Evolutionary conservation across 2,113 vertebrate genomes (phyloP).

Genomic region (Prietella phreatophila): DNA sequence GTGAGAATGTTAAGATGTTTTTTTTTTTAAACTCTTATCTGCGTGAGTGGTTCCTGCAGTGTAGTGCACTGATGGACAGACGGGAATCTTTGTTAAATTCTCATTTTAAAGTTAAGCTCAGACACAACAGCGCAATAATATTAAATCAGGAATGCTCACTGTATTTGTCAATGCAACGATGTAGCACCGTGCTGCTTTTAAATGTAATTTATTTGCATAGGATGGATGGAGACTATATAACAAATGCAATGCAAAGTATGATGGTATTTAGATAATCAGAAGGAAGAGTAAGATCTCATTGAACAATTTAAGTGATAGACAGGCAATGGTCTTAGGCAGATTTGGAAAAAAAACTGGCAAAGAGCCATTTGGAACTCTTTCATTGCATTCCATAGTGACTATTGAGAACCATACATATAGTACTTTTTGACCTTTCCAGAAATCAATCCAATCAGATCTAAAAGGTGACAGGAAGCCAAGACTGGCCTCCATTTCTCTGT

Average conservation of each 20-base stretch:
- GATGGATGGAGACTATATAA: neutral
- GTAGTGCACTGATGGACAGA: neutral
- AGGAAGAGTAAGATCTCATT: neutral
- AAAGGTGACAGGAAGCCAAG: constrained; percentile 12
- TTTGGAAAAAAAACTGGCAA: neutral
- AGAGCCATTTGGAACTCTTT: neutral
- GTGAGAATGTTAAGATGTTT: neutral
- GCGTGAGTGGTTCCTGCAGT: neutral
- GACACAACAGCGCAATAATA: neutral
- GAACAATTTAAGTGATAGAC: neutral
- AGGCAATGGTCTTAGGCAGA: neutral
- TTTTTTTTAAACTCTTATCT: neutral
- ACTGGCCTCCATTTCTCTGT: constrained; percentile 1
- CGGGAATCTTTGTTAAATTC: neutral
- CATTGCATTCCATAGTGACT: neutral
- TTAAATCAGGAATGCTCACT: neutral
- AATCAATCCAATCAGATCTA: constrained; percentile 34
- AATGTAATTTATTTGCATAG: neutral
- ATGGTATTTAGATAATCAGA: neutral
- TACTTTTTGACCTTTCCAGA: neutral
- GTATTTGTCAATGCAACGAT: neutral
- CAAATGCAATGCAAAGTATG: neutral
- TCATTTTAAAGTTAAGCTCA: neutral
- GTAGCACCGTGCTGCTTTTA: neutral
- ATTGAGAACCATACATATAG: neutral